Evolutionary conservation across 1,140 invertebrate species (phyloP).

Genomic region (Laupala kohalensis): DNA sequence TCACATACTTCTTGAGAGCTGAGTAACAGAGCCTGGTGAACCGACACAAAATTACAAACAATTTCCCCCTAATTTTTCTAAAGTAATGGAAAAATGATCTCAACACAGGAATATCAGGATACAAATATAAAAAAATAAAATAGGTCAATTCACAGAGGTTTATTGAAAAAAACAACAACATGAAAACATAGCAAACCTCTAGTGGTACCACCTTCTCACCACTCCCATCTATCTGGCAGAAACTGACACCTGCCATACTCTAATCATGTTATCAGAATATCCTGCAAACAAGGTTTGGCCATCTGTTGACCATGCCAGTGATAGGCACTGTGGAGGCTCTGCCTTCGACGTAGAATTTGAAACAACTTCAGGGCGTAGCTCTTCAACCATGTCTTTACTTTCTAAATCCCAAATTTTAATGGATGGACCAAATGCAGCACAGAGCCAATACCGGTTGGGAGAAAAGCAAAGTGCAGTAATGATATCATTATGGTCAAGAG

Average conservation of each 20-base stretch:
- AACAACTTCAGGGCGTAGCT: conserved; percentile 89
- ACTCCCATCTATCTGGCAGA: conserved; percentile 31
- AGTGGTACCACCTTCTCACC: too few species aligned
- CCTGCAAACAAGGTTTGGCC: conserved; percentile 98
- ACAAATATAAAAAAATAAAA: too few species aligned
- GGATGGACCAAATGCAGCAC: conserved; percentile 93
- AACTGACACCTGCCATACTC: conserved; percentile 86
- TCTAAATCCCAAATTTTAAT: conserved; percentile 99
- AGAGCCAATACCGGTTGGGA: conserved; percentile 99
- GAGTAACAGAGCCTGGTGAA: too few species aligned
- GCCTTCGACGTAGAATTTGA: conserved; percentile 51
- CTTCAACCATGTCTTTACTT: conserved; percentile 98
- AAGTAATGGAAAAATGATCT: too few species aligned
- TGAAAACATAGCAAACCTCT: too few species aligned
- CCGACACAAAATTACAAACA: too few species aligned
- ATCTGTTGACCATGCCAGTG: conserved; percentile 96
- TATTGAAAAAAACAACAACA: too few species aligned
- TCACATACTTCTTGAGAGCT: too few species aligned
- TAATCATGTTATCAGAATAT: conserved; percentile 95
- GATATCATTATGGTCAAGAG: conserved; percentile 94
- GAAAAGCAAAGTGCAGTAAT: conserved; percentile 98
- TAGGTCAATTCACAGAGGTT: too few species aligned
- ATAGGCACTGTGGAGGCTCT: conserved; percentile 90
- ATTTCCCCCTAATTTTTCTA: too few species aligned
- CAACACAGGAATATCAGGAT: too few species aligned